Percentiles rank a stretch among this genome's conserved stretches.
Conservation (phyloP, 2,888 invertebrate species). For the Caenorhabditis zanzibari region DNA sequence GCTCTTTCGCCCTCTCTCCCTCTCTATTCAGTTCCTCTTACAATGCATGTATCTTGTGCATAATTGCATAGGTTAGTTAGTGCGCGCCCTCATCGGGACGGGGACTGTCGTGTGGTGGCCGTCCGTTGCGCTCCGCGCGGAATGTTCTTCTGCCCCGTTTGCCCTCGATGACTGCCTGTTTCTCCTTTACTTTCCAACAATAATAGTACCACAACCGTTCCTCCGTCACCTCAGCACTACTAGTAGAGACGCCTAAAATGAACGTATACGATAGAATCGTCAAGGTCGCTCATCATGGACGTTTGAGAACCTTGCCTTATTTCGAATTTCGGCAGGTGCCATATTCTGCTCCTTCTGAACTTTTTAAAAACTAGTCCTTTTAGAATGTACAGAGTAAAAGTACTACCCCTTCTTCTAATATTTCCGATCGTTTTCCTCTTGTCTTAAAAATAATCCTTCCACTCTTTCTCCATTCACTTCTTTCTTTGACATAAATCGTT, state of each 20-base stretch:
- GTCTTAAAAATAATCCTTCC: constrained; percentile 33
- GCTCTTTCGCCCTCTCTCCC: constrained; percentile 24
- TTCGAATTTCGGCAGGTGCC: background rate
- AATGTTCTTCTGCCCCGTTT: constrained; percentile 44
- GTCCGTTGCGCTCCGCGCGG: constrained; percentile 49
- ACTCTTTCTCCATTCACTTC: constrained; percentile 5
- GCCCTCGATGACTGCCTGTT: constrained; percentile 29
- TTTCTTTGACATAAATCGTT: constrained; percentile 44
- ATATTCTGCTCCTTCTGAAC: no score
- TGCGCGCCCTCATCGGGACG: constrained; percentile 24
- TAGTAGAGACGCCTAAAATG: constrained; percentile 40
- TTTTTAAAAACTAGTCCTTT: background rate
- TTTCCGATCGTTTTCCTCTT: constrained; percentile 9
- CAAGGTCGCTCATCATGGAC: constrained; percentile 32
- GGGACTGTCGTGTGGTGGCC: constrained; percentile 44
- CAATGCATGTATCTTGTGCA: constrained; percentile 66
- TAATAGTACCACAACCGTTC: constrained; percentile 37
- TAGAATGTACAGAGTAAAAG: constrained; percentile 1
- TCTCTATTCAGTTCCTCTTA: constrained; percentile 34
- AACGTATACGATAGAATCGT: constrained; percentile 23
- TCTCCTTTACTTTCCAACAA: constrained; percentile 32
- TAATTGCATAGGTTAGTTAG: constrained; percentile 67
- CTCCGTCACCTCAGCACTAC: constrained; percentile 35
- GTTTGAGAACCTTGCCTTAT: constrained; percentile 6
- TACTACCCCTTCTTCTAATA: background rate